Conservation (phyloP, 2,888 invertebrate species). For the Ecliptopera silaceata region DNA sequence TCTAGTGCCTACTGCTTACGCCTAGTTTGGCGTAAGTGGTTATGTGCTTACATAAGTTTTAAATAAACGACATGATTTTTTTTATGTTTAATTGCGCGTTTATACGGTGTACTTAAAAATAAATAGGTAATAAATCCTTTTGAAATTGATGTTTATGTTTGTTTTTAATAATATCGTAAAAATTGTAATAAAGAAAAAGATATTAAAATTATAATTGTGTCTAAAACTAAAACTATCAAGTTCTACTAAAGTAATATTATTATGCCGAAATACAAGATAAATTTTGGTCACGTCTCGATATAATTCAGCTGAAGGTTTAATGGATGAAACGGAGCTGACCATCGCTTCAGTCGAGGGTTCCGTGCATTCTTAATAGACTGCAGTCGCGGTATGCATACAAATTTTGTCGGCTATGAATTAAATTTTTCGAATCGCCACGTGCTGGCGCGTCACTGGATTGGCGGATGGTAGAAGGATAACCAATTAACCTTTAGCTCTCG, state of each 20-base stretch:
- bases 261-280: slow-evolving; percentile 12
- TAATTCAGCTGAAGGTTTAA: slow-evolving; percentile 34
- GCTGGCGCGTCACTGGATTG: slow-evolving; percentile 18
- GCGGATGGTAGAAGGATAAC: neutral
- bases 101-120: neutral
- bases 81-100: slow-evolving; percentile 6
- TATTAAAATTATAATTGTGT: too few relatives aligned
- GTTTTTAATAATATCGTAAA: neutral
- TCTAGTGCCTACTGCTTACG: slow-evolving; percentile 11
- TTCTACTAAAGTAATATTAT: neutral
- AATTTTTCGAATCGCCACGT: slow-evolving; percentile 68
- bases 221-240: neutral
- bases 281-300: slow-evolving; percentile 20
- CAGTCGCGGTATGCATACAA: slow-evolving; percentile 74
- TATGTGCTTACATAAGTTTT: slow-evolving; percentile 7
- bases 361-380: slow-evolving; percentile 72
- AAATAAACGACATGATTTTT: slow-evolving; percentile 6
- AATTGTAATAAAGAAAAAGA: too few relatives aligned
- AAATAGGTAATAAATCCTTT: too few relatives aligned
- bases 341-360: slow-evolving; percentile 49
- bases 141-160: neutral
- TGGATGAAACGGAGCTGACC: slow-evolving; percentile 55
- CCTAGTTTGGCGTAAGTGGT: slow-evolving; percentile 18
- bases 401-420: slow-evolving; percentile 62
- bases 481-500: neutral